Base-by-base conservation (phyloP, 2,113 vertebrate genomes). In the Acrocephalus kingi region DNA sequence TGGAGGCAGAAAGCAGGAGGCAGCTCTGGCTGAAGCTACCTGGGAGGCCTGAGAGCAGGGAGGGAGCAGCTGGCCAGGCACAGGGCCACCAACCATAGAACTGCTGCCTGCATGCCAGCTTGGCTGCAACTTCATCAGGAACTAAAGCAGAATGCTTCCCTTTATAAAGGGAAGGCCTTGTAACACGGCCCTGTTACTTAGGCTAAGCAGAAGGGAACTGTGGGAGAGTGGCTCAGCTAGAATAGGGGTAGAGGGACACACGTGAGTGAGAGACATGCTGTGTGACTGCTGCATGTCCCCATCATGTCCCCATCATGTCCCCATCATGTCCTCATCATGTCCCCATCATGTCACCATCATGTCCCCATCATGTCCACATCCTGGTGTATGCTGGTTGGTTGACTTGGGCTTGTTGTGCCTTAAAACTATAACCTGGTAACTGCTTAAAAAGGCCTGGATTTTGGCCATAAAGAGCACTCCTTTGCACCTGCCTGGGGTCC, bases 71-170 rank as follows among this genome's bases (percentile, higher is more conserved):
- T 30, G 66, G 55, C 45, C 11, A 8, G 35, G 30, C 6, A 7
- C 35, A 19, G 73, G 48, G 54, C 56, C 7, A 10, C 46, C 9
- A 12, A 2, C 6, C 6, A 13, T 37, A 56, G 66, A 2, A 0
- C 6, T 35, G 46, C 52, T 54, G 58, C 54, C 63, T 18, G 33
- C 49, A 9, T 4, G 4, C 55, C 51, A 56, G 64, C 64, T 64
- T 3, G 3, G 31, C 80, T 63, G 64, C 3, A 4, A 1, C 71
- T 46, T 10, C 41, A 4, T 23, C 30, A 56, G 83, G 33, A 39
- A 6, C 66, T 51, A 20, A 48, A 71, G 31, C 3, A 33, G 52
- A 75, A 37, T 17, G 13, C 51, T 80, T 35, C 35, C 35, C 35
- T 35, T 10, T 67, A 4, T 15, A 37, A n/a, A 46, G 51, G 33